Base-by-base conservation (phyloP, 2,113 vertebrate species). In the western clawed frog (Xenopus tropicalis) region DNA sequence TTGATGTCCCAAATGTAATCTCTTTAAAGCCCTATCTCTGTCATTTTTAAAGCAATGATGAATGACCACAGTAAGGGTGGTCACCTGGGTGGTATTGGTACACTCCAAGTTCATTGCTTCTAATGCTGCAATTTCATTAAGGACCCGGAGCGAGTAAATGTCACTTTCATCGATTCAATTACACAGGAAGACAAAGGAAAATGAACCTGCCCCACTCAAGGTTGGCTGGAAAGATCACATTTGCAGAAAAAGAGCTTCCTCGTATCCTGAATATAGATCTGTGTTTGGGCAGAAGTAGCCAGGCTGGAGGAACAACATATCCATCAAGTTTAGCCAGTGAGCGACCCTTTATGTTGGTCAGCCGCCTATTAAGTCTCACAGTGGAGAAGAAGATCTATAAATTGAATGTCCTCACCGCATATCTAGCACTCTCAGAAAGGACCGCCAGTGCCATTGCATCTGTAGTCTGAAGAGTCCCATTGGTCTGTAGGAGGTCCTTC, bases 41-140 rank as follows among this genome's bases (percentile, higher is more conserved):
- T 70, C 69, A 61, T 70, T 70, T 70, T 70, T 70, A 59, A n/a
- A 61, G 54, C 42, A n/a, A 46, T 70, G 56, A 61, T 61, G 42
- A 61, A 61, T 59, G 42, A 61, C 37, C 16, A 43, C 42, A 11
- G 37, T 19, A 44, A 24, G 42, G 14, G 37, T 17, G 56, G 69
- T 70, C 56, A 23, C 37, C 23, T 9, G 54, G 69, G 57, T 24
- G 42, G 56, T 48, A 58, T 70, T 59, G 56, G 57, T 44, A 70
- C 66, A 29, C 20, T 11, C 65, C 6, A 29, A 57, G 66, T 70
- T 70, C 68, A 59, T 46, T 23, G 21, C 54, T 70, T 70, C 42
- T 61, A 59, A 61, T 61, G 59, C 37, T 59, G 68, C 42, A 10
- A 58, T 70, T 61, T 70, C 56, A 70, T 70, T 59, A 70, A 70